phyloP scores from a whole-genome alignment of 2,888 invertebrate species.

The Onthophagus sagittarius region DNA sequence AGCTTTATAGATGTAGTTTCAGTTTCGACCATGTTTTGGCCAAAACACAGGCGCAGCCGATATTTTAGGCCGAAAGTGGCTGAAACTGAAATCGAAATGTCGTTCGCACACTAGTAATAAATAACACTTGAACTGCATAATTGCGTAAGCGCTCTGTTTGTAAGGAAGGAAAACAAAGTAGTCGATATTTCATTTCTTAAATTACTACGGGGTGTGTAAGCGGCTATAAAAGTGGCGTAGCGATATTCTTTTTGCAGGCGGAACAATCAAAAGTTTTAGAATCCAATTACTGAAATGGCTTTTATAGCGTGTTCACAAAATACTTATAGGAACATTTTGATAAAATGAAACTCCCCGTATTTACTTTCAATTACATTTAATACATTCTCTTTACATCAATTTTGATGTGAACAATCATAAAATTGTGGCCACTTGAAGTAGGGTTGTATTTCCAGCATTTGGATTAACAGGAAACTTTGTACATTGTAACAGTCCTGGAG shows the following conservation, averaged over 20 bases:
- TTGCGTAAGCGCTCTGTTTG: background rate
- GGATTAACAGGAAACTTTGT: conserved; percentile 1
- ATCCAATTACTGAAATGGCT: background rate
- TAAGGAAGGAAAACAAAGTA: background rate
- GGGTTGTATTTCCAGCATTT: background rate
- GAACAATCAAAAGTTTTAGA: background rate
- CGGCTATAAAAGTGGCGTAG: background rate
- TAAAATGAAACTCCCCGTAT: background rate
- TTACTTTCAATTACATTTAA: background rate
- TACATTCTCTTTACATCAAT: no score
- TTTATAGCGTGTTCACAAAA: background rate
- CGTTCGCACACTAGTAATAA: no score
- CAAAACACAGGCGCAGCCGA: no score
- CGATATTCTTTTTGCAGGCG: background rate
- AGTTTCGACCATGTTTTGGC: no score
- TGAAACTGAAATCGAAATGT: no score
- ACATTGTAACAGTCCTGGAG: conserved; percentile 4
- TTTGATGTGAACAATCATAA: background rate
- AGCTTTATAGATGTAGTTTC: no score
- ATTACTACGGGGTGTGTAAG: background rate
- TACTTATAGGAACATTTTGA: background rate
- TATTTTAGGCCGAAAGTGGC: no score
- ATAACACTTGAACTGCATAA: background rate
- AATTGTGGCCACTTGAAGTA: background rate
- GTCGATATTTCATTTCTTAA: background rate